These are phyloP conservation scores for Drosophila robusta DNA, from an alignment of 2,888 invertebrate species.

Conservation along the genomic window DNA sequence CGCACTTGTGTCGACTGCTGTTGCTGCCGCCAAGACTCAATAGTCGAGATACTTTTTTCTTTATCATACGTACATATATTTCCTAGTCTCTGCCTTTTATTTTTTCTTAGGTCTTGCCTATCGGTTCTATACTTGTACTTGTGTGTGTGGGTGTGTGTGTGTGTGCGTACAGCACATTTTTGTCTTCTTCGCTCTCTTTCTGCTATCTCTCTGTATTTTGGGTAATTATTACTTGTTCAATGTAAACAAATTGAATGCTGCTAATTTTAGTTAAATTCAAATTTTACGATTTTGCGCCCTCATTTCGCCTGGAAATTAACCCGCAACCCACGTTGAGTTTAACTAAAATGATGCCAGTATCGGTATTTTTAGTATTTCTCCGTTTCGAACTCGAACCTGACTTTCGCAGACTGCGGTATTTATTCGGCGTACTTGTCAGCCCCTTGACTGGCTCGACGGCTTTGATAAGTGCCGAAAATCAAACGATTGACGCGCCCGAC, in stretches of 20 bases:
- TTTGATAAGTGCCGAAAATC: constrained; percentile 76
- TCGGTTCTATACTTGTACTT: constrained; percentile 7
- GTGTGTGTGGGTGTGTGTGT: not conserved
- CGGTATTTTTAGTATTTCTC: not conserved
- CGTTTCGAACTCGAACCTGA: not conserved
- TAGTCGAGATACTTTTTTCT: constrained; percentile 53
- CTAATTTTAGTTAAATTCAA: constrained; percentile 71
- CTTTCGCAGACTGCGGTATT: constrained; percentile 5
- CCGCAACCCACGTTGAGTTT: not conserved
- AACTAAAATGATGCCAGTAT: not conserved
- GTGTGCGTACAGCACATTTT: constrained; percentile 47
- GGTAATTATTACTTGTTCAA: constrained; percentile 81
- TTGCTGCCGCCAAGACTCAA: constrained; percentile 32
- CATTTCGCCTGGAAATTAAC: constrained; percentile 24
- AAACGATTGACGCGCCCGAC: constrained; percentile 58
- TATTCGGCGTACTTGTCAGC: constrained; percentile 52
- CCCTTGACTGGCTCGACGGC: constrained; percentile 40
- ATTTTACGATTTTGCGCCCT: constrained; percentile 43
- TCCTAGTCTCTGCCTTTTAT: constrained; percentile 10
- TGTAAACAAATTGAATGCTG: constrained; percentile 65
- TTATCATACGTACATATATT: constrained; percentile 4
- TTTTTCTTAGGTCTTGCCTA: constrained; percentile 1
- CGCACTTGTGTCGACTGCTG: constrained; percentile 66
- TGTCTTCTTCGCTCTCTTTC: constrained; percentile 29
- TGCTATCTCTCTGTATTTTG: constrained; percentile 48